phyloP scores from a whole-genome alignment of 2,113 vertebrate species.

The Ctenodactylus gundi region DNA sequence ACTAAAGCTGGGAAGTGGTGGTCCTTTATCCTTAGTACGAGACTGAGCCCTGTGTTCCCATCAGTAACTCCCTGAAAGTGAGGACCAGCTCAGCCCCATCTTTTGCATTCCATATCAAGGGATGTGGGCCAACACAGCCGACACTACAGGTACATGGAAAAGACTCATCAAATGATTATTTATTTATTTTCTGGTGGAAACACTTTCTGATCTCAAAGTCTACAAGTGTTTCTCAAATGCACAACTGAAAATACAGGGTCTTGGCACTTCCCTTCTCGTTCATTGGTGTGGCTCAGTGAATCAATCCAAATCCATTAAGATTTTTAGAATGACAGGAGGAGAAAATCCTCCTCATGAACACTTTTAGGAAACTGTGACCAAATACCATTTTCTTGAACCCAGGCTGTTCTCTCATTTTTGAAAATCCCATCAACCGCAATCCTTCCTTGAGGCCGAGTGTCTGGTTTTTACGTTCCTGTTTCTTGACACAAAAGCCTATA shows the following conservation, averaged over 20 bases:
- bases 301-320: slow-evolving; percentile 68
- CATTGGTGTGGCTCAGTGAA: slow-evolving; percentile 46
- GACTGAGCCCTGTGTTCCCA: not conserved
- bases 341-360: slow-evolving; percentile 52
- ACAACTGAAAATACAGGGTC: not conserved
- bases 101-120: not conserved
- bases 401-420: slow-evolving; percentile 39
- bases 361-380: slow-evolving; percentile 50
- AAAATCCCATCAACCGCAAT: slow-evolving; percentile 64
- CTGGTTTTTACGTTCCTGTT: slow-evolving; percentile 40
- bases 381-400: slow-evolving; percentile 60
- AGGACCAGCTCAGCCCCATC: not conserved
- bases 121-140: not conserved
- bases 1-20: not conserved
- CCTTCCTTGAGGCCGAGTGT: slow-evolving; percentile 45
- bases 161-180: not conserved
- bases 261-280: slow-evolving; percentile 20
- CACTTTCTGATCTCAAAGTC: slow-evolving; percentile 5
- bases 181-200: not conserved
- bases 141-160: not conserved
- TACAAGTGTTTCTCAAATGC: slow-evolving; percentile 6
- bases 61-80: not conserved
- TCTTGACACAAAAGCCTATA: slow-evolving; percentile 59
- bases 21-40: not conserved
- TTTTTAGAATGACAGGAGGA: slow-evolving; percentile 60